Conservation (phyloP, 2,797 vertebrate genomes). For the Knipowitschia caucasica region DNA sequence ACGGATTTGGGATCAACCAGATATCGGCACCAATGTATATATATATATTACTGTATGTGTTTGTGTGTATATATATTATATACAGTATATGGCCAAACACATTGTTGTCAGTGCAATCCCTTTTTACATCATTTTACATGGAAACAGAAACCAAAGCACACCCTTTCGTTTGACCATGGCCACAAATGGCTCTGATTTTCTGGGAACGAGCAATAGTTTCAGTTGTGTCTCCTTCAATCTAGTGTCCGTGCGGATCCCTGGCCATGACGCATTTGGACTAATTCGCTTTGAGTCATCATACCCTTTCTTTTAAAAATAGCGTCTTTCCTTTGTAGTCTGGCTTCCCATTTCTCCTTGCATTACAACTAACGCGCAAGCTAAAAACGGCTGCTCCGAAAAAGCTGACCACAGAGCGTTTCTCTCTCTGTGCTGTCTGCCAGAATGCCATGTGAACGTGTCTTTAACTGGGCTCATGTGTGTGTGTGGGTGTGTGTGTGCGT, state of each 20-base stretch:
- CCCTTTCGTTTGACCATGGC: too few species aligned
- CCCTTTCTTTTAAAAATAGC: background rate
- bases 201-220: background rate
- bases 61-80: too few species aligned
- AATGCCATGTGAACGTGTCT: background rate
- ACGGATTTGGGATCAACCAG: too few species aligned
- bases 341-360: background rate
- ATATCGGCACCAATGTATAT: too few species aligned
- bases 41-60: too few species aligned
- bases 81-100: too few species aligned
- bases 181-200: background rate
- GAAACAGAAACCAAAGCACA: too few species aligned
- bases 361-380: background rate
- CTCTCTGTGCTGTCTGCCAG: background rate
- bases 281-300: slow-evolving; percentile 1
- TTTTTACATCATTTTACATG: too few species aligned
- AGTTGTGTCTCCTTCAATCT: background rate
- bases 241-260: background rate
- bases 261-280: background rate
- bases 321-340: background rate
- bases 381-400: slow-evolving; percentile 1
- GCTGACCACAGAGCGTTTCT: slow-evolving; percentile 4
- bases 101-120: too few species aligned
- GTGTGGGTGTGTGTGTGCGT: too few species aligned
- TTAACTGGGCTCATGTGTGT: background rate